Base-by-base conservation (phyloP, 2,888 invertebrate species). In the Ennomos fuscantarius region DNA sequence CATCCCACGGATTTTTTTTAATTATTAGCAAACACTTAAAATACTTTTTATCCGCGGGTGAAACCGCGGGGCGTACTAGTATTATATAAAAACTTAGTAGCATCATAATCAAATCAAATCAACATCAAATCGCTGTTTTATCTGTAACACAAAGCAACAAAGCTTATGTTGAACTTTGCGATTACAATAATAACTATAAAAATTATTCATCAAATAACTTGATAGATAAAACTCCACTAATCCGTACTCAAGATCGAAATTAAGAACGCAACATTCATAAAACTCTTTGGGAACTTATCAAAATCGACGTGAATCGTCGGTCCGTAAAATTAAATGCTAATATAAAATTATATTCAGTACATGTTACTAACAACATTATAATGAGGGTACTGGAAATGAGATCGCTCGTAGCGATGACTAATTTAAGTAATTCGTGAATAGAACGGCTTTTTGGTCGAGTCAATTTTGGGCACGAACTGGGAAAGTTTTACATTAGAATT, bases 311-410 rank as follows among this genome's bases (percentile, higher is more conserved):
- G 65, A 80, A 80, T 78, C 89, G 80, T 81, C 86, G 79, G 86
- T 74, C 84, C 82, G 84, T 86, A 81, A 90, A 90, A 91, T 90
- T 89, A 92, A 90, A 92, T 92, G 91, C 88, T 91, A 90, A 92
- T 91, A 87, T 78, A 81, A 83, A 79, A 89, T 86, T 84, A 86
- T 86, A 84, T 83, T 81, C 81, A 77, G 81, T 83, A 82, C 84
- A 80, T 80, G 79, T 81, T 78, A 77, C 74, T 92, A 92, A 92
- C 86, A 87, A 84, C 87, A 82, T 89, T 89, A 86, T 86, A 86
- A 87, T 87, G 78, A 85, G 80, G 78, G 79, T 78, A 72, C 74
- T 76, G 74, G 79, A 82, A 87, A 86, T 86, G 75, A 84, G 86
- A 87, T 82, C 82, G 88, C 87, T 87, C 64, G 77, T 80, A 87